These are phyloP conservation scores for Delphinus delphis DNA, from an alignment of 2,113 vertebrate species.

Conservation along the genomic window DNA sequence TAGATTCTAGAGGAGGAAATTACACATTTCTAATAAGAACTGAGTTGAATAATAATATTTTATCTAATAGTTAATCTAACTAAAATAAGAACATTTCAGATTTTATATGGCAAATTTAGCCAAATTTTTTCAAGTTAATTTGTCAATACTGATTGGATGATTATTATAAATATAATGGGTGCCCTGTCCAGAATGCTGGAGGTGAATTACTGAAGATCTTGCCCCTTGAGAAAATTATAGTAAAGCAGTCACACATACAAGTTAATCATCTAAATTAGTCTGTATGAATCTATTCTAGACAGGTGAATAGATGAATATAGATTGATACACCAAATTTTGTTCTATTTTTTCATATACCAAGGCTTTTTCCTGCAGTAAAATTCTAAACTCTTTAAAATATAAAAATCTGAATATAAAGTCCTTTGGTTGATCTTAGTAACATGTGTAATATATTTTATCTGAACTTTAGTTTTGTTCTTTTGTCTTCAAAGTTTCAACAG, in stretches of 20 bases:
- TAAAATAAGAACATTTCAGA: not conserved
- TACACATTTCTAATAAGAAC: not conserved
- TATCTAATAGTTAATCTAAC: not conserved
- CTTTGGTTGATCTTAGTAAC: not conserved
- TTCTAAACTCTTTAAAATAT: not conserved
- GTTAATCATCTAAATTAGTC: not conserved
- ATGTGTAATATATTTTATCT: conserved; percentile 1
- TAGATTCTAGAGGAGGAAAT: not conserved
- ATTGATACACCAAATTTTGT: not conserved
- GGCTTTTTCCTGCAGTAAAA: not conserved
- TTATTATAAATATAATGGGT: not conserved
- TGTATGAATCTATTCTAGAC: not conserved
- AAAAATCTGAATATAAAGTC: conserved; percentile 1
- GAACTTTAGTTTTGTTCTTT: conserved; percentile 3
- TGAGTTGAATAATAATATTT: not conserved
- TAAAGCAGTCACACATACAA: not conserved
- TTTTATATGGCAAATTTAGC: not conserved
- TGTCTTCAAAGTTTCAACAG: not conserved
- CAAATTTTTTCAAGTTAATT: not conserved
- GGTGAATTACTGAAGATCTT: not conserved
- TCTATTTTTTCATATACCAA: not conserved
- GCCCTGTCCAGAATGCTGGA: not conserved
- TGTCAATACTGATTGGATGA: not conserved
- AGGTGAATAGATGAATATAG: not conserved
- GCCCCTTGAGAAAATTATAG: not conserved